Evolutionary conservation across 2,888 invertebrate genomes (phyloP).

Genomic region (Pollenia griseotomentosa): DNA sequence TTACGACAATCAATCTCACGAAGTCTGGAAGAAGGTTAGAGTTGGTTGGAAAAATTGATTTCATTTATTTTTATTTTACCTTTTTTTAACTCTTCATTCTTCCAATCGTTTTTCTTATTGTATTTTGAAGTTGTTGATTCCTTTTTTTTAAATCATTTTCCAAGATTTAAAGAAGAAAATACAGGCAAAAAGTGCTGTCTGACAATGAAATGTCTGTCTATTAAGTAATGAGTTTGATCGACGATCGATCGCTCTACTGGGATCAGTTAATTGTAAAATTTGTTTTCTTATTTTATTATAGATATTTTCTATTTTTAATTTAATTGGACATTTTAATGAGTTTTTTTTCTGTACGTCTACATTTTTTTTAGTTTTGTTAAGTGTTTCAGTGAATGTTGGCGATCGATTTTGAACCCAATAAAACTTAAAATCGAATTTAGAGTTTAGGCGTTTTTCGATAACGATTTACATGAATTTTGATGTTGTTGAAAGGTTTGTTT

Average conservation of each 20-base stretch:
- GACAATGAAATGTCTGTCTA: conserved; percentile 52
- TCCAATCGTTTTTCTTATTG: conserved; percentile 3
- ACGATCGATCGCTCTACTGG: conserved; percentile 34
- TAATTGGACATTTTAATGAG: conserved; percentile 74
- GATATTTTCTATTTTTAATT: conserved; percentile 66
- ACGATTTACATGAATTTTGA: conserved; percentile 78
- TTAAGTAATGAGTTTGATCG: conserved; percentile 60
- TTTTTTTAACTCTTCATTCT: not conserved
- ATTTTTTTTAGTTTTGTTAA: conserved; percentile 28
- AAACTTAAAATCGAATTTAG: conserved; percentile 71
- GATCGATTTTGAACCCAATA: conserved; percentile 57
- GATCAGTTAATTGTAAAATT: conserved; percentile 30
- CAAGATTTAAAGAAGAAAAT: not conserved
- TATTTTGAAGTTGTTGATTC: conserved; percentile 20
- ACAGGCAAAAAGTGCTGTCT: not conserved
- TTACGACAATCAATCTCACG: conserved; percentile 67
- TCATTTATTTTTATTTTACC: conserved; percentile 24
- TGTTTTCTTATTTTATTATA: conserved; percentile 54
- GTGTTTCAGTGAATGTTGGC: conserved; percentile 64
- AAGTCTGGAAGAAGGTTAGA: conserved; percentile 67
- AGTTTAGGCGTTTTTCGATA: conserved; percentile 79
- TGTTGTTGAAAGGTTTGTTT: conserved; percentile 75
- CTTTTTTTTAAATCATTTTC: not conserved
- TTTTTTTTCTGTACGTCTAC: conserved; percentile 42
- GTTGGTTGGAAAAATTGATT: conserved; percentile 68